Percentiles rank a stretch among this genome's conserved stretches.
Evolutionary conservation across 2,888 invertebrate species (phyloP).

Genomic region (Germaria angustata): DNA sequence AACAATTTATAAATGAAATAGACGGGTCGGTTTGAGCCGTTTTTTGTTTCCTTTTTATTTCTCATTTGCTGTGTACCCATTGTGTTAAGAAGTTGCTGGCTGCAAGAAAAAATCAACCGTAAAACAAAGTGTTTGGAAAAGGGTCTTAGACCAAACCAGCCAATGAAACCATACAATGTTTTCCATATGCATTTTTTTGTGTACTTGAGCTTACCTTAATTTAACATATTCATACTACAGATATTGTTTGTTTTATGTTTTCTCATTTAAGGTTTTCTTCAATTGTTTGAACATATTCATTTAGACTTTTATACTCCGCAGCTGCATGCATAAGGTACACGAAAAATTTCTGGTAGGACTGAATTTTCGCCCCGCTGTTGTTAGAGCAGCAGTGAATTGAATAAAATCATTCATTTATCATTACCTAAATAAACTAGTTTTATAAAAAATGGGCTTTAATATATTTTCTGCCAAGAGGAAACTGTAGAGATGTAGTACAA

Average conservation of each 20-base stretch:
- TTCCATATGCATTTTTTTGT: not conserved
- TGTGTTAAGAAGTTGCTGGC: slow-evolving; percentile 42
- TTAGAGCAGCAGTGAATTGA: too few relatives aligned
- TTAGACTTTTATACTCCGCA: slow-evolving; percentile 11
- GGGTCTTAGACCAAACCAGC: slow-evolving; percentile 34
- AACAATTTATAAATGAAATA: slow-evolving; percentile 67
- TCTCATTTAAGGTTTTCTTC: slow-evolving; percentile 26
- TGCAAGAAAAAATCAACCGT: slow-evolving; percentile 21
- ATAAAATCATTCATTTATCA: too few relatives aligned
- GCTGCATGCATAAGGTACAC: not conserved
- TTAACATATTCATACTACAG: slow-evolving; percentile 26
- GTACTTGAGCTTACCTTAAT: slow-evolving; percentile 17
- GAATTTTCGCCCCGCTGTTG: too few relatives aligned
- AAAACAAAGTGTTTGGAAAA: slow-evolving; percentile 39
- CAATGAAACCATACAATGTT: slow-evolving; percentile 34
- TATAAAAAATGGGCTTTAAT: too few relatives aligned
- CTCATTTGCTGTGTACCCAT: not conserved
- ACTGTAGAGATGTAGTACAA: too few relatives aligned
- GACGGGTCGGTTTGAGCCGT: slow-evolving; percentile 19
- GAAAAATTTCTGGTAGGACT: not conserved
- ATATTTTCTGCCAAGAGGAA: too few relatives aligned
- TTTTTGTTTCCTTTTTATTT: slow-evolving; percentile 19
- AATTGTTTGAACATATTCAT: slow-evolving; percentile 38
- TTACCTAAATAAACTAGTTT: too few relatives aligned
- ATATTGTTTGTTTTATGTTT: slow-evolving; percentile 14